Evolutionary conservation across 2,113 vertebrate genomes (phyloP).

Genomic region (Pyrgilauda ruficollis): DNA sequence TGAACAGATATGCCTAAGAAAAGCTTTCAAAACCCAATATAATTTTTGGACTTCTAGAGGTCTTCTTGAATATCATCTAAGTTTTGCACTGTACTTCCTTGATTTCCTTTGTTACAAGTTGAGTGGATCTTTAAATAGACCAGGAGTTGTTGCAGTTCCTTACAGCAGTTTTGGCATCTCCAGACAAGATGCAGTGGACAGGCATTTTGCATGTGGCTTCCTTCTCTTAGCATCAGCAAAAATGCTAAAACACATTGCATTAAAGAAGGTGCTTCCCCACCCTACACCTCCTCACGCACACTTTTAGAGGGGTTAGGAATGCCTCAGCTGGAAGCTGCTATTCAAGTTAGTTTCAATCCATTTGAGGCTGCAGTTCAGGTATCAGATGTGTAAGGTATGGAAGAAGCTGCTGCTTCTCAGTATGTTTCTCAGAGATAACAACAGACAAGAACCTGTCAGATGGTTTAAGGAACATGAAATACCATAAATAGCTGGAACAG

Average conservation of each 20-base stretch:
- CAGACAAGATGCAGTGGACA: too few relatives aligned
- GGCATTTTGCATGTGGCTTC: fast-evolving
- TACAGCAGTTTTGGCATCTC: neutral
- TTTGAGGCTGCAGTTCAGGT: neutral
- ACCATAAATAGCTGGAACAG: neutral
- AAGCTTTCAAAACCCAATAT: neutral
- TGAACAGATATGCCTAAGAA: neutral
- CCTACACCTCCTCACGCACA: too few relatives aligned
- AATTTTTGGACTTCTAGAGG: neutral
- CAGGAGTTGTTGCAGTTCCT: neutral
- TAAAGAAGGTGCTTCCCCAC: neutral
- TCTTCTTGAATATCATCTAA: neutral
- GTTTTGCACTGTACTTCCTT: neutral
- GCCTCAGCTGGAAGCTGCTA: neutral
- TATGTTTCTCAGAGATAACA: neutral
- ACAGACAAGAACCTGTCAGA: neutral
- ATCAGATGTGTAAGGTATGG: neutral
- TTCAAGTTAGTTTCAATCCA: too few relatives aligned
- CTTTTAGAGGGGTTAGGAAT: neutral
- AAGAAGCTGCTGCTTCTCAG: neutral
- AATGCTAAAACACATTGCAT: neutral
- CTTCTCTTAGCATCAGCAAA: neutral
- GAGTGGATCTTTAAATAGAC: neutral
- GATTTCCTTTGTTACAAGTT: neutral
- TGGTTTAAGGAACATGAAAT: neutral